Evolutionary conservation across 2,797 vertebrate genomes (phyloP).

Genomic region (Linurgus olivaceus): DNA sequence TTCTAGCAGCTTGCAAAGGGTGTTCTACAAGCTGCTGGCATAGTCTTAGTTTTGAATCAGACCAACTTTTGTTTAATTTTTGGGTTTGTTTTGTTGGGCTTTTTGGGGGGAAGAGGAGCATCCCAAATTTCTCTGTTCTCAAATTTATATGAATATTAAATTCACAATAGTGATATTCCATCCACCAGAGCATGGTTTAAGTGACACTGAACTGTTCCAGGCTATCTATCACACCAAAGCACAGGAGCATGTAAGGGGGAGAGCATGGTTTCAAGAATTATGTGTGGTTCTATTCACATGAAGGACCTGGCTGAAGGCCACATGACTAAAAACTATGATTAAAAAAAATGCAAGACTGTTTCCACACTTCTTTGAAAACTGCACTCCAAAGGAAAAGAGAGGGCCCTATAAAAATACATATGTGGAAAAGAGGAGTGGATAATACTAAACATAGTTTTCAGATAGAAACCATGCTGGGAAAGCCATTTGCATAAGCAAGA

Average conservation of each 20-base stretch:
- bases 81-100: not conserved
- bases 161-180: not conserved
- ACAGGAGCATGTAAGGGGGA: not conserved
- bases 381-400: not conserved
- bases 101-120: rapidly evolving
- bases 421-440: not conserved
- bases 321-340: not conserved
- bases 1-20: not conserved
- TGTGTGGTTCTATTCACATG: not conserved
- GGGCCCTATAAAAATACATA: rapidly evolving
- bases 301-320: not conserved
- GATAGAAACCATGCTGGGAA: not conserved
- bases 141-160: not conserved
- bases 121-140: not conserved
- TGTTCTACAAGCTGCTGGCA: not conserved
- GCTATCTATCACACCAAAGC: not conserved
- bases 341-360: not conserved
- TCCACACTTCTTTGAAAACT: not conserved
- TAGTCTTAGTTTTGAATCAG: not conserved
- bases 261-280: not conserved
- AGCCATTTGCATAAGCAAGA: not conserved
- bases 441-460: not conserved
- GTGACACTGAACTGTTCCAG: not conserved
- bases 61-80: not conserved
- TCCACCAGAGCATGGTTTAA: not conserved